phyloP scores from a whole-genome alignment of 2,113 vertebrate genomes.

The Colossoma macropomum region DNA sequence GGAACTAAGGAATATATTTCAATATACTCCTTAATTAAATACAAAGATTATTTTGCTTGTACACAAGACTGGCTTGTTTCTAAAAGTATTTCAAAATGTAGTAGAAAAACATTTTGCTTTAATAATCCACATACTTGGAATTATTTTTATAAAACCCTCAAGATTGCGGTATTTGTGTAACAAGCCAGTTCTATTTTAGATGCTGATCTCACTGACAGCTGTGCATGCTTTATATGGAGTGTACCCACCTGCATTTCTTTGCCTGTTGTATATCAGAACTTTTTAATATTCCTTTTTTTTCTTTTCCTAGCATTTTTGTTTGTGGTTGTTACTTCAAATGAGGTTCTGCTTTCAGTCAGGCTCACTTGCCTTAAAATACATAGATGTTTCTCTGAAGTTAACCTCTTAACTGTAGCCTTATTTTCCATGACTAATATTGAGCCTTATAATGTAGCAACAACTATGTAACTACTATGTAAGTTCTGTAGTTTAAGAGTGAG shows the following conservation, averaged over 20 bases:
- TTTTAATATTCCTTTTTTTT: background rate
- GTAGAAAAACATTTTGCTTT: too few relatives aligned
- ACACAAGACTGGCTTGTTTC: too few relatives aligned
- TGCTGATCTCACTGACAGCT: background rate
- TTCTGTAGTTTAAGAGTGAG: too few relatives aligned
- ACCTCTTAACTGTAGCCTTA: too few relatives aligned
- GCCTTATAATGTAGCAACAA: too few relatives aligned
- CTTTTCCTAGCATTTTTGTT: background rate
- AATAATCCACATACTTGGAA: background rate
- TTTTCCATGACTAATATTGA: too few relatives aligned
- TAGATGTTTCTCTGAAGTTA: background rate
- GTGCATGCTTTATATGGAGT: background rate
- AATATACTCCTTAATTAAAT: too few relatives aligned
- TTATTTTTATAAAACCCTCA: background rate
- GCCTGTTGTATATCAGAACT: background rate
- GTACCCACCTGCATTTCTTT: background rate
- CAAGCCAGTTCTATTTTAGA: background rate
- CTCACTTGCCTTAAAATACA: background rate
- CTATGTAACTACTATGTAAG: too few relatives aligned
- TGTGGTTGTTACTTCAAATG: too few relatives aligned
- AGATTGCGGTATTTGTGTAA: background rate
- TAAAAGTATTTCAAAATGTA: too few relatives aligned
- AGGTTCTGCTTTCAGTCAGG: background rate
- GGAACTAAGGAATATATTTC: too few relatives aligned
- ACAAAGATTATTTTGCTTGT: too few relatives aligned